A percentile compares a stretch with the other conserved stretches of the same genome.
Conservation (phyloP, 2,797 vertebrate species). For the Rachycentron canadum region DNA sequence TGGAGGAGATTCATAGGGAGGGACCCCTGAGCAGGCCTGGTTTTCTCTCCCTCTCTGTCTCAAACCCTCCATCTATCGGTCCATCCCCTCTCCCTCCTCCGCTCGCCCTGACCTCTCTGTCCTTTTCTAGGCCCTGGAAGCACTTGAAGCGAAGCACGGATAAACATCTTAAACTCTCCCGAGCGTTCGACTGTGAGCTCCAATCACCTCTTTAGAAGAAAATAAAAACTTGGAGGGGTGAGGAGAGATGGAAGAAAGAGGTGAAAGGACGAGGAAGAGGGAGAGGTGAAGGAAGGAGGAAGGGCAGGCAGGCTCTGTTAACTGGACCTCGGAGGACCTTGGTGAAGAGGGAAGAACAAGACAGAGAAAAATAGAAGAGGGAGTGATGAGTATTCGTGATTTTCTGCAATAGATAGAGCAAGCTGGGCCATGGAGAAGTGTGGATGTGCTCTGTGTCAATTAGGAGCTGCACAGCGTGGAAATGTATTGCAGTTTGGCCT, state of each 20-base stretch:
- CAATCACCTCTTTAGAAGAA: slow-evolving; percentile 79
- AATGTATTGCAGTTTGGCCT: slow-evolving; percentile 59
- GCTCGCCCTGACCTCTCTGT: slow-evolving; percentile 78
- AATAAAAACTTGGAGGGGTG: slow-evolving; percentile 67
- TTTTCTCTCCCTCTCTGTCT: slow-evolving; percentile 50
- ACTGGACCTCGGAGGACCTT: slow-evolving; percentile 82
- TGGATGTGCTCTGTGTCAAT: slow-evolving; percentile 74
- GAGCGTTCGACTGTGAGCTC: slow-evolving; percentile 75
- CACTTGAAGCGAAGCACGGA: slow-evolving; percentile 80
- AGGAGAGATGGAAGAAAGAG: slow-evolving; percentile 33
- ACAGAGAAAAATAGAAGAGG: slow-evolving; percentile 35
- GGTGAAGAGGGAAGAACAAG: slow-evolving; percentile 49
- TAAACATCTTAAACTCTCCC: slow-evolving; percentile 83
- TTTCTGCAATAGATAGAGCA: slow-evolving; percentile 62
- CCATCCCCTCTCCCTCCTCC: slow-evolving; percentile 47
- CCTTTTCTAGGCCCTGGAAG: slow-evolving; percentile 80
- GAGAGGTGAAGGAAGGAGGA: background rate
- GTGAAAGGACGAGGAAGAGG: slow-evolving; percentile 1
- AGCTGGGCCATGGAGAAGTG: slow-evolving; percentile 56
- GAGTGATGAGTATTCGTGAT: slow-evolving; percentile 64
- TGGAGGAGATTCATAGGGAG: slow-evolving; percentile 45
- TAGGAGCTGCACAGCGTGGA: slow-evolving; percentile 66
- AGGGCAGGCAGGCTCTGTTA: slow-evolving; percentile 45
- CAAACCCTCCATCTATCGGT: slow-evolving; percentile 44
- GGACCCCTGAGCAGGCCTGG: slow-evolving; percentile 60